phyloP scores from a whole-genome alignment of 1,140 invertebrate species.

The Agrilus planipennis region DNA sequence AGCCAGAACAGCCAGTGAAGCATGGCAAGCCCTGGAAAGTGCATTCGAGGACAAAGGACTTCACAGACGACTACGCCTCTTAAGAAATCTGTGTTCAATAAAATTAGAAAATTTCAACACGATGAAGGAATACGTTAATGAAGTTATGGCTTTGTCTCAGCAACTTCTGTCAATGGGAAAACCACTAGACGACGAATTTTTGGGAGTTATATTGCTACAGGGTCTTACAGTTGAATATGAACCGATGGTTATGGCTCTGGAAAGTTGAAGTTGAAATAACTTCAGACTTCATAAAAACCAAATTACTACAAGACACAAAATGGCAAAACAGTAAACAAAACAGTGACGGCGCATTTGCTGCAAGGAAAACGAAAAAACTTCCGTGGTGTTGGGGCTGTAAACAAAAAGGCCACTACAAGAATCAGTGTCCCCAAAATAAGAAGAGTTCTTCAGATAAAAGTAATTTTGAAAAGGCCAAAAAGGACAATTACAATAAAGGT shows the following conservation, averaged over 20 bases:
- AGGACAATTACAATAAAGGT: not conserved
- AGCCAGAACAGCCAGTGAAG: conserved; percentile 9
- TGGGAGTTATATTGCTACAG: conserved; percentile 19
- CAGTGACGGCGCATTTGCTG: conserved; percentile 2
- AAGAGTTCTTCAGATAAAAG: no score
- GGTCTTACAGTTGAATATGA: conserved; percentile 22
- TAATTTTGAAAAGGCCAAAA: not conserved
- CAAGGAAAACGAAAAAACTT: conserved; percentile 7
- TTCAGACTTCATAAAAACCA: conserved; percentile 25
- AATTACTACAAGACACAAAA: conserved; percentile 25
- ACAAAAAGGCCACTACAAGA: conserved; percentile 15
- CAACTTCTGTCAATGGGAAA: conserved; percentile 10
- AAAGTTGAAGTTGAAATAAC: conserved; percentile 16
- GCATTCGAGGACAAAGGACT: conserved; percentile 15
- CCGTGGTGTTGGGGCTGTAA: conserved; percentile 13
- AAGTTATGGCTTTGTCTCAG: conserved; percentile 6
- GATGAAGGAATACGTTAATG: conserved; percentile 7
- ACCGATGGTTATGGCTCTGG: conserved; percentile 19
- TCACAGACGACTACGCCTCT: conserved; percentile 5
- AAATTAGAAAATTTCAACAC: not conserved
- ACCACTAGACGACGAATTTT: conserved; percentile 21
- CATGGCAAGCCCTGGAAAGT: conserved; percentile 7
- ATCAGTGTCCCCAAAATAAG: no score
- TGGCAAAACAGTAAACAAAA: conserved; percentile 15
- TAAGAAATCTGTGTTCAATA: not conserved